Base-by-base conservation (phyloP, 2,113 vertebrate species). In the Rana temporaria region DNA sequence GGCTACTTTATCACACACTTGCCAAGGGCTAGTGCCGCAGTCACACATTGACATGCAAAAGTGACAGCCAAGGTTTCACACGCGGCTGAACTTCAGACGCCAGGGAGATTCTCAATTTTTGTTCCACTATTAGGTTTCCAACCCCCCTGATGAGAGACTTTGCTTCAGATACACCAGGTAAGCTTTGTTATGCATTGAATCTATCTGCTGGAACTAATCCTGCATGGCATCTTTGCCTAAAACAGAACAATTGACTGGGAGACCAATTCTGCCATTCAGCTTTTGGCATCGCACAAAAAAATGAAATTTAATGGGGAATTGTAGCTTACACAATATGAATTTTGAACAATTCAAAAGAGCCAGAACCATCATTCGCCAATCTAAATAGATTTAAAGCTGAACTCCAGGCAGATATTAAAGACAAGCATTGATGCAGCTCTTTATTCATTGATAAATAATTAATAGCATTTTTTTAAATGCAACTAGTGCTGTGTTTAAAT, bases 1-100 rank as follows among this genome's bases (percentile, higher is more conserved):
- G 56, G 63, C 84, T 22, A 20, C 78, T 60, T 79, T 86, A 15
- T 62, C 0, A 0, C 0, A 0, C 3, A 20, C 32, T 0, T 86
- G 57, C 77, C 85, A 84, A 84, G 64, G 74, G 77, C 63, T 30
- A 73, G 82, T 24, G 22, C 70, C 15, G 56, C 24, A 81, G 64
- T 89, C 48, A 73, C 38, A 19, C 6, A 71, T 0, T 32, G 42
- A 88, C 67, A 22, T 19, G 42, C 0, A 18, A 85, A 73, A 87
- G 92, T 92, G 90, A 90, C 87, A 87, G 90, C 69, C 87, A 87
- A 86, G 88, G 87, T 90, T 91, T 90, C 86, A 88, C 90, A 92
- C 85, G 66, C 78, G 75, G 90, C 85, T 59, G 85, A 84, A 2
- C 85, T 53, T 42, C 32, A 64, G 84, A 84, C 85, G 18, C 84